A percentile compares a stretch with the other conserved stretches of the same genome.
Evolutionary conservation across 30 jellyfish, hydroid and myxozoan species (phyloP).

Genomic region (Aurelia aurita complex sp. Pacific): DNA sequence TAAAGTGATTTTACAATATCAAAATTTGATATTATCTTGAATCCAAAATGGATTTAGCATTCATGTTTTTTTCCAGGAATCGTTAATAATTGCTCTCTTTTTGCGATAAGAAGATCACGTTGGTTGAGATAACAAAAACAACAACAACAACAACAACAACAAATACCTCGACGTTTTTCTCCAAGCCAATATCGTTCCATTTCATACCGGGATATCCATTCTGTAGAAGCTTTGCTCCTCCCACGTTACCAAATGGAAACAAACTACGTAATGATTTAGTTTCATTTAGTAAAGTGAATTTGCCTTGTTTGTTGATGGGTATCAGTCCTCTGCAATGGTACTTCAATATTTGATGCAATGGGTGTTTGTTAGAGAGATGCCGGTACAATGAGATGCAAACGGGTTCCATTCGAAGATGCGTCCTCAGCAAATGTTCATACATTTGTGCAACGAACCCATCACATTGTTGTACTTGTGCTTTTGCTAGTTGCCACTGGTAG

Average conservation of each 20-base stretch:
- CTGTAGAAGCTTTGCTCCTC: constrained; percentile 15
- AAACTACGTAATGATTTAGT: background rate
- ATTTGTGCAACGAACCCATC: constrained; percentile 57
- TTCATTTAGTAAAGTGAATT: background rate
- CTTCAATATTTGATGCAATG: constrained; percentile 65
- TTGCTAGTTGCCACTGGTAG: constrained; percentile 59
- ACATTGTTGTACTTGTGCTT: constrained; percentile 56
- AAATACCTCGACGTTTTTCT: constrained; percentile 20
- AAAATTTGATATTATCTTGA: no score
- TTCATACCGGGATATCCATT: constrained; percentile 14
- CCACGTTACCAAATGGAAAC: constrained; percentile 32
- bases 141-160: no score
- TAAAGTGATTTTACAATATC: no score
- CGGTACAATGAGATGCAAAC: constrained; percentile 67
- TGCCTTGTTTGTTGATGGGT: constrained; percentile 36
- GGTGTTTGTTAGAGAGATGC: constrained; percentile 76
- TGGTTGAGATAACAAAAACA: no score
- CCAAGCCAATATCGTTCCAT: constrained; percentile 51
- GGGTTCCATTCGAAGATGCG: constrained; percentile 77
- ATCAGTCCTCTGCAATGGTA: constrained; percentile 81
- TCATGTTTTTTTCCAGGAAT: no score
- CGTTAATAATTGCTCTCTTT: no score
- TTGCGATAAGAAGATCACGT: no score
- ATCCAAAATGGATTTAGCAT: no score
- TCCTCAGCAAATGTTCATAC: constrained; percentile 71